Conservation (phyloP, 2,888 invertebrate species). For the Norana najaformis region DNA sequence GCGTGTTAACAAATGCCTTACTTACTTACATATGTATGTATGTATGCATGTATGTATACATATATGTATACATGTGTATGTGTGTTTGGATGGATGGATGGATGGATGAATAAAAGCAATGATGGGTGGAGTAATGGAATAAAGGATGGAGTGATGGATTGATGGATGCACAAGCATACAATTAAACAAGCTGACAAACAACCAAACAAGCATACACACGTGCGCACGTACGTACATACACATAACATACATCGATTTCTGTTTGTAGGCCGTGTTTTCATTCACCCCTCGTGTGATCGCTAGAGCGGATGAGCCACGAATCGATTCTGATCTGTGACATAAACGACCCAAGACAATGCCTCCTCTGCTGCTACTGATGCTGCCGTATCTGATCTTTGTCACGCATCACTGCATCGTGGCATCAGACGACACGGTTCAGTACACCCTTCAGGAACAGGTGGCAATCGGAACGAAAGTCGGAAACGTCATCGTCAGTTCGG, state of each 20-base stretch:
- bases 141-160: too few relatives aligned
- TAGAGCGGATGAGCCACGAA: neutral
- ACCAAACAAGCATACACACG: too few relatives aligned
- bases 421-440: conserved; percentile 25
- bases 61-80: too few relatives aligned
- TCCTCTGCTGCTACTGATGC: neutral
- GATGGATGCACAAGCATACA: too few relatives aligned
- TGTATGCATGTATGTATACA: neutral
- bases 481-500: conserved; percentile 19
- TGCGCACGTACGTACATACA: neutral
- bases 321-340: neutral
- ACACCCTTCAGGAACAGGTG: conserved; percentile 18
- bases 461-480: conserved; percentile 25
- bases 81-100: too few relatives aligned
- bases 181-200: too few relatives aligned
- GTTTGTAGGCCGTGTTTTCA: neutral
- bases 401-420: neutral
- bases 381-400: neutral
- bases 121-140: too few relatives aligned
- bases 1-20: too few relatives aligned
- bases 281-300: neutral
- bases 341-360: neutral
- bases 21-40: too few relatives aligned
- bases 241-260: too few relatives aligned
- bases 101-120: too few relatives aligned